Conservation (phyloP, 2,888 invertebrate genomes). For the Smittia sp. region DNA sequence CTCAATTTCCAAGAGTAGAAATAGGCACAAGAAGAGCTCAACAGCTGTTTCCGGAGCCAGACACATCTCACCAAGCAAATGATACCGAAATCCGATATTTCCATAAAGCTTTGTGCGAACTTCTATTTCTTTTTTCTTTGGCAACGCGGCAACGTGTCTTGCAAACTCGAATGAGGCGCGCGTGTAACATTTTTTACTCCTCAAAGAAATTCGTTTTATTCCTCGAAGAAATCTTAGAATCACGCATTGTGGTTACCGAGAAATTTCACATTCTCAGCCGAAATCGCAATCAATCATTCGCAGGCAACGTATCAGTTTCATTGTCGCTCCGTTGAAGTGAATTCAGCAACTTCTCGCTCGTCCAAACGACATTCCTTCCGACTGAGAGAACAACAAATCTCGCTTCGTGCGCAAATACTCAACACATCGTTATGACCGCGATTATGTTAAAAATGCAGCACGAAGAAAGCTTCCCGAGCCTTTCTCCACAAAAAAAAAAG, state of each 20-base stretch:
- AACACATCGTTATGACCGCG: background rate
- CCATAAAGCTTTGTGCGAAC: background rate
- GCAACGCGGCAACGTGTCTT: background rate
- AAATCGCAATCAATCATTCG: background rate
- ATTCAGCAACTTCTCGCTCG: background rate
- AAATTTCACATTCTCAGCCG: background rate
- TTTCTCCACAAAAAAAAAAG: background rate
- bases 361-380: background rate
- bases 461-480: background rate
- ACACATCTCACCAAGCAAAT: background rate
- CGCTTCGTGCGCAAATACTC: background rate
- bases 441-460: background rate
- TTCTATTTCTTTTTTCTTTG: background rate
- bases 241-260: background rate
- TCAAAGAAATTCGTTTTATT: background rate
- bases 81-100: slow-evolving; percentile 6
- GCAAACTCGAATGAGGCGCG: background rate
- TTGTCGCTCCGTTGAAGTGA: background rate
- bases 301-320: background rate
- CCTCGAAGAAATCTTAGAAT: background rate
- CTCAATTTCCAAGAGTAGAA: background rate
- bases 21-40: background rate
- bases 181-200: background rate
- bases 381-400: background rate
- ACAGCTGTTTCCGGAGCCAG: slow-evolving; percentile 7